A percentile compares a stretch with the other conserved stretches of the same genome.
Conservation (phyloP, 64 coral and sea anemone species). For the Platygyra sinensis region DNA sequence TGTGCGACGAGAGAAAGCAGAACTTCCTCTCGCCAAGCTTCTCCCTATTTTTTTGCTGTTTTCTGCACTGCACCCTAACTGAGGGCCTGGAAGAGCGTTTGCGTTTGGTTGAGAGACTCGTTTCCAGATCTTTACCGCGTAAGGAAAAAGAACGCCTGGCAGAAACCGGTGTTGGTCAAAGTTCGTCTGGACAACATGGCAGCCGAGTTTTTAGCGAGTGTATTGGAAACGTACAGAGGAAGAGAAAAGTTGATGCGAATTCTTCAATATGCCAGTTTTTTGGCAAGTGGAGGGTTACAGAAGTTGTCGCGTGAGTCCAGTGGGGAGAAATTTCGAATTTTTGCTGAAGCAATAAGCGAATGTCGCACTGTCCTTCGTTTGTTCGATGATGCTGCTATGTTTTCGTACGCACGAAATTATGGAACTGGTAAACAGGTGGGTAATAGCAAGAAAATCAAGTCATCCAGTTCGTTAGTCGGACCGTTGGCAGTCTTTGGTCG, state of each 20-base stretch:
- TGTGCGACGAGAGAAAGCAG: too few relatives aligned
- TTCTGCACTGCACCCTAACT: too few relatives aligned
- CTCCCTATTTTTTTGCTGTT: neutral
- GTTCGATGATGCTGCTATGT: constrained; percentile 88
- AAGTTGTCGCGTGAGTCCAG: constrained; percentile 14
- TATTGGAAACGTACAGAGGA: constrained; percentile 86
- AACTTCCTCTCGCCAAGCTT: too few relatives aligned
- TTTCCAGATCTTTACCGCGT: neutral
- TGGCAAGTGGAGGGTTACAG: constrained; percentile 54
- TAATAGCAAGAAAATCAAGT: neutral
- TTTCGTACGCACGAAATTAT: constrained; percentile 45
- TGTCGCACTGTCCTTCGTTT: constrained; percentile 69
- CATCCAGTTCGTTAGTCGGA: too few relatives aligned
- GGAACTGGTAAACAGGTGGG: constrained; percentile 78
- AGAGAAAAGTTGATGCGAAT: constrained; percentile 82
- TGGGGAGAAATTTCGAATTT: constrained; percentile 53
- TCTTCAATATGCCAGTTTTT: constrained; percentile 53
- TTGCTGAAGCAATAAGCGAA: constrained; percentile 55
- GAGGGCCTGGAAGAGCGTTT: neutral
- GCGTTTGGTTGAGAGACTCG: neutral
- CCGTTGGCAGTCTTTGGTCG: too few relatives aligned
- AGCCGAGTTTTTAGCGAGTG: constrained; percentile 4
- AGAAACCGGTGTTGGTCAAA: neutral
- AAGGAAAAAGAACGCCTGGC: neutral
- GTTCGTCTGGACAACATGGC: constrained; percentile 58